Evolutionary conservation across 2,888 invertebrate genomes (phyloP), one percentile per base, ranked within the genome.

Genomic region (Zonitis immaculata): DNA sequence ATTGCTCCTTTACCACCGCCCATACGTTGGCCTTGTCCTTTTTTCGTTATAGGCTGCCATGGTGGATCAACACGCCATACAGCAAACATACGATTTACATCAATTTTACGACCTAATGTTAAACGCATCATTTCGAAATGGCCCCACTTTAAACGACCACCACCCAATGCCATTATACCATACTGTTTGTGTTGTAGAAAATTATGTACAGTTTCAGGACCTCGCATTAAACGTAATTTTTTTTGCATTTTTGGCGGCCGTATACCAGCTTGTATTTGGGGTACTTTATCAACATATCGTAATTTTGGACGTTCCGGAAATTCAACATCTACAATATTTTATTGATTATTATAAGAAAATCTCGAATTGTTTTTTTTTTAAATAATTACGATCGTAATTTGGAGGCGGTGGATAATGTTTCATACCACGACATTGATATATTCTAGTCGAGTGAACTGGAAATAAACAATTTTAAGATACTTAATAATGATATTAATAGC

Each of bases 1-100:
- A 99, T 95, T 0, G 86, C 79, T 6, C 93, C 95, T 80, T 99
- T 99, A 11, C 98, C 98, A 60, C 95, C 95, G 7, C 98, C 98
- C 91, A 96, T 93, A 65, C 94, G 80, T 61, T 88, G 87, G 0
- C 97, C 97, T 73, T 88, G 88, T 0, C 92, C 90, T 73, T 91
- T 91, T 74, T 88, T 92, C 0, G 93, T 91, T 8, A 95, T 77
- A 0, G 98, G 91, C 68, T 97, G 95, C 98, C 98, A 99, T 0
- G 97, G 96, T 0, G 93, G 79, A 66, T 95, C 94, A 0, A 99
- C 79, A 65, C 99, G 80, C 96, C 97, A 99, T 26, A 93, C 79
- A 0, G 95, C 94, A 80, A 97, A 99, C 88, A 91, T 92, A 65
- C 85, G 82, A 58, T 81, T 84, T 16, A 81, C 76, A 65, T 95